Evolutionary conservation across 2,113 vertebrate species (phyloP).

Genomic region (Lates calcarifer): DNA sequence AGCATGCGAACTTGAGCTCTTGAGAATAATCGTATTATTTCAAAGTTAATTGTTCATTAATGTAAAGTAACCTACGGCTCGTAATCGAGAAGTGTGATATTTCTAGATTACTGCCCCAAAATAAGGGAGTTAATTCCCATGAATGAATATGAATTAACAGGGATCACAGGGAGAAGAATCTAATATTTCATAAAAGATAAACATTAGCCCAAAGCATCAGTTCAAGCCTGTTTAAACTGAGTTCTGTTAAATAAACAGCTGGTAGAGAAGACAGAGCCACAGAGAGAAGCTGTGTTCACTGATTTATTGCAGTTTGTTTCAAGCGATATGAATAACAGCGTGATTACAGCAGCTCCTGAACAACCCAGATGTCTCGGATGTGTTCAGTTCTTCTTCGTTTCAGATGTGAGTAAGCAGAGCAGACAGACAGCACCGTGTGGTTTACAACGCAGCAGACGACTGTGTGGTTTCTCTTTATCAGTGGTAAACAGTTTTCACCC

Average conservation of each 20-base stretch:
- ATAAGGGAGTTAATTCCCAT: too few relatives aligned
- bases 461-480: not conserved
- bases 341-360: conserved; percentile 44
- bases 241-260: not conserved
- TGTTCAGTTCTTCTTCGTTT: conserved; percentile 7
- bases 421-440: conserved; percentile 5
- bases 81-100: not conserved
- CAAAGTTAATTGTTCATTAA: not conserved
- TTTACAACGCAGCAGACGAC: not conserved
- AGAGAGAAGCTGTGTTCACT: conserved; percentile 20
- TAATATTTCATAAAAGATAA: not conserved
- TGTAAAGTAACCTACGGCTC: not conserved
- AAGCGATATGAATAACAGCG: conserved; percentile 31
- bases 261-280: conserved; percentile 4
- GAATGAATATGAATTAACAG: too few relatives aligned
- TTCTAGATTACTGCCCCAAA: not conserved
- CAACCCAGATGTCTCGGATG: conserved; percentile 38
- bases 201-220: not conserved
- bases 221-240: not conserved
- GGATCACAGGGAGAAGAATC: not conserved
- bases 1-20: not conserved
- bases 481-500: conserved; percentile 5
- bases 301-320: conserved; percentile 64
- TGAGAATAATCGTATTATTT: not conserved
- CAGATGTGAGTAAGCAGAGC: conserved; percentile 9